These are phyloP conservation scores for Crioceris asparagi DNA, from an alignment of 2,888 invertebrate genomes.

Conservation along the genomic window DNA sequence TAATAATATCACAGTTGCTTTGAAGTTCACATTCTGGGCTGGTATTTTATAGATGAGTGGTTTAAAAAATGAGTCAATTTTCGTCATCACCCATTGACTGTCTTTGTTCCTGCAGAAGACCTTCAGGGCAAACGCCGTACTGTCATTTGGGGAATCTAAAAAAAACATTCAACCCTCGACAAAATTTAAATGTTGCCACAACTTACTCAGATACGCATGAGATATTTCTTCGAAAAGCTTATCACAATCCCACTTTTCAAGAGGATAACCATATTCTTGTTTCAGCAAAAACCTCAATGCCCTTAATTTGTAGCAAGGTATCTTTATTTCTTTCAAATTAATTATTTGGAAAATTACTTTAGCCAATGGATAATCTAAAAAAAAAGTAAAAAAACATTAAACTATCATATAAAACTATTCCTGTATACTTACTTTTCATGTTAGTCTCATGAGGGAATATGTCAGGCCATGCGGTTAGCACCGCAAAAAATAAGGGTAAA, in stretches of 20 bases:
- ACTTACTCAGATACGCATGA: constrained; percentile 32
- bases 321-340: constrained; percentile 24
- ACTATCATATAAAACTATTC: background rate
- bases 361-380: constrained; percentile 33
- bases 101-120: constrained; percentile 37
- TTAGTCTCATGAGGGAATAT: constrained; percentile 34
- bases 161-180: constrained; percentile 5
- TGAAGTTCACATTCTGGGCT: constrained; percentile 23
- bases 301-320: constrained; percentile 28
- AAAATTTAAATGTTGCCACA: background rate
- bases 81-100: constrained; percentile 33
- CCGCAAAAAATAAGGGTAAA: constrained; percentile 32
- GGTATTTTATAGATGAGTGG: constrained; percentile 24
- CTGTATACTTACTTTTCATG: constrained; percentile 18
- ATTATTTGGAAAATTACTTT: constrained; percentile 36
- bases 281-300: constrained; percentile 32
- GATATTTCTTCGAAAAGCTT: constrained; percentile 31
- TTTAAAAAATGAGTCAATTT: constrained; percentile 30
- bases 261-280: constrained; percentile 35
- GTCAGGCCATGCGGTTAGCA: constrained; percentile 39
- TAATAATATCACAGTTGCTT: constrained; percentile 25
- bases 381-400: constrained; percentile 3
- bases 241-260: constrained; percentile 23
- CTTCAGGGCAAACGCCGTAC: constrained; percentile 27
- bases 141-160: constrained; percentile 25